Conservation (phyloP, 2,113 vertebrate species). For the Bostrychus sinensis region DNA sequence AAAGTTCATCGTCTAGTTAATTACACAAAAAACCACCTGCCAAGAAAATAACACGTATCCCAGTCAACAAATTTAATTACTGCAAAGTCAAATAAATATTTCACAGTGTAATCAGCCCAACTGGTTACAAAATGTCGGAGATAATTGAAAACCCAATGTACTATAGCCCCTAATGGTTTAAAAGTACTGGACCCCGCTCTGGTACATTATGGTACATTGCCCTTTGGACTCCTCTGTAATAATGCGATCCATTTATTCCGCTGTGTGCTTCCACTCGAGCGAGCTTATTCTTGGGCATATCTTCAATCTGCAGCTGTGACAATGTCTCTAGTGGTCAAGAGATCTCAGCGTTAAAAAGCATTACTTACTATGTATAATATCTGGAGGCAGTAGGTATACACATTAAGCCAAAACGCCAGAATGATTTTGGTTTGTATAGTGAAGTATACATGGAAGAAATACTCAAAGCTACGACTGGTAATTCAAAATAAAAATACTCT, state of each 20-base stretch:
- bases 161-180: conserved; percentile 8
- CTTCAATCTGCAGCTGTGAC: background rate
- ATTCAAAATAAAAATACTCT: too few relatives aligned
- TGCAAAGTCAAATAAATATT: background rate
- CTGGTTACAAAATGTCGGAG: conserved; percentile 22
- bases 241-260: conserved; percentile 14
- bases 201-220: conserved; percentile 11
- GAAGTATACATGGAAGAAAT: too few relatives aligned
- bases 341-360: background rate
- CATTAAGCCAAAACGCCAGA: too few relatives aligned
- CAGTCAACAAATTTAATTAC: conserved; percentile 16
- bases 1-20: conserved; percentile 46
- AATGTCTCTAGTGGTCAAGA: background rate
- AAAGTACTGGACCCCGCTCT: conserved; percentile 11
- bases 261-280: conserved; percentile 2
- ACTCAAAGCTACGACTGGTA: too few relatives aligned
- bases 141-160: conserved; percentile 18
- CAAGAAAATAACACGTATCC: conserved; percentile 23
- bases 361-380: conserved; percentile 3
- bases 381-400: too few relatives aligned
- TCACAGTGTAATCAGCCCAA: background rate
- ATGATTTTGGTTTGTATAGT: too few relatives aligned
- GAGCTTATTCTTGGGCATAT: background rate
- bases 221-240: conserved; percentile 6
- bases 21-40: conserved; percentile 39